phyloP scores from a whole-genome alignment of 2,113 vertebrate genomes.

The Gambusia holbrooki region DNA sequence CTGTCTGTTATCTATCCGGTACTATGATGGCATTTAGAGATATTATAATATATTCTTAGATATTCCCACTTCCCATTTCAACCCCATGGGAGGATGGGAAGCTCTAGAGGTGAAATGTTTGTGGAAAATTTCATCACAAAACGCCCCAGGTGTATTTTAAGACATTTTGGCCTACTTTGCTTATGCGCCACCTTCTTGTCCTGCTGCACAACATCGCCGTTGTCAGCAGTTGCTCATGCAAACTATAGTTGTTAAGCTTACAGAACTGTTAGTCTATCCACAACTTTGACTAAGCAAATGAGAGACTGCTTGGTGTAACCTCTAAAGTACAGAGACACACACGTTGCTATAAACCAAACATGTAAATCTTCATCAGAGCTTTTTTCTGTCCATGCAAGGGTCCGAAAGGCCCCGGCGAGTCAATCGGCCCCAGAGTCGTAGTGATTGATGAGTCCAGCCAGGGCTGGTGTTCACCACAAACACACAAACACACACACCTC shows the following conservation, averaged over 20 bases:
- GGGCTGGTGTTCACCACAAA: slow-evolving; percentile 71
- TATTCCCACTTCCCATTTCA: too few species aligned
- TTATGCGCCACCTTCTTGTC: too few species aligned
- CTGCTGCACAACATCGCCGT: slow-evolving; percentile 18
- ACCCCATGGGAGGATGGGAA: too few species aligned
- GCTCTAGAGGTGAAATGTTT: neutral
- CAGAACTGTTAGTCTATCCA: slow-evolving; percentile 21
- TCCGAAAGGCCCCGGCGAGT: slow-evolving; percentile 40
- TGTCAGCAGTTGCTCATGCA: slow-evolving; percentile 44
- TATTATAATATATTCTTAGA: too few species aligned
- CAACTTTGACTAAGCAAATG: slow-evolving; percentile 62
- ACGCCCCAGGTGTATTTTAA: too few species aligned
- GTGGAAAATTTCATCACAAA: too few species aligned
- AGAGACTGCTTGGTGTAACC: slow-evolving; percentile 16
- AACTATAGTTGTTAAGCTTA: slow-evolving; percentile 38
- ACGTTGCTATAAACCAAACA: neutral
- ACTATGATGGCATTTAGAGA: too few species aligned
- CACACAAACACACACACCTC: slow-evolving; percentile 78
- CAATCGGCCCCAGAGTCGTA: slow-evolving; percentile 51
- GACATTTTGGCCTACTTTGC: too few species aligned
- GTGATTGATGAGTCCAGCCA: slow-evolving; percentile 74
- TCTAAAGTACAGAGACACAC: slow-evolving; percentile 16
- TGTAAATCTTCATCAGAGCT: neutral
- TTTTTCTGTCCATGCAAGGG: slow-evolving; percentile 27
- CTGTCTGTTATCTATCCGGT: too few species aligned